Base-by-base conservation (phyloP, 1,140 invertebrate genomes). In the Cardiocondyla obscurior region DNA sequence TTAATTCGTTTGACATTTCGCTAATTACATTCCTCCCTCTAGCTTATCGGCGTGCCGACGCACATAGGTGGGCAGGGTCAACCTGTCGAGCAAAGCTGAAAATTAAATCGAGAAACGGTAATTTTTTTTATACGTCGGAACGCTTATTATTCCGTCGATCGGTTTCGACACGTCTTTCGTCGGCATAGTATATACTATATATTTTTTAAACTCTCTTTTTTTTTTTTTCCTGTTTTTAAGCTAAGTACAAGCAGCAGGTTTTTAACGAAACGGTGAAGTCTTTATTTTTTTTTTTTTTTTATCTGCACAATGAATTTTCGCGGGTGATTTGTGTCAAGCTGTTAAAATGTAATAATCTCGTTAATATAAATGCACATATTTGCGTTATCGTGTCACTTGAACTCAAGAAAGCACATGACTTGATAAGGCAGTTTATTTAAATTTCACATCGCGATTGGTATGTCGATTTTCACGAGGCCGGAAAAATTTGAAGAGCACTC, bases 341-440 rank as follows among this genome's bases (percentile, higher is more conserved):
- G 28, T 60, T 44, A 33, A 62, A 62, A 36, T 74, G 12, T 62
- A 16, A 39, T 10, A 28, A 74, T 39, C 3, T 46, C 12, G 25
- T 16, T n/a, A 33, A 46, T 28, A 64, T 33, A 76, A 62, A 33
- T 62, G 72, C 28, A 49, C 28, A 76, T 36, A 76, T 64, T 62
- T 76, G 16, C n/a, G 16, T 67, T 76, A 64, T 76, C 28, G 25
- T 12, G 12, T 44, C 39, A 44, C 36, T 14, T 33, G 28, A 74
- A 62, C 30, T 14, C 22, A n/a, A n/a, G n/a, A 7, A n/a, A 7
- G 12, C 3, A 7, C 12, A 46, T 0, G 25, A 39, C 51, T 39
- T 12, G 7, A 19, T 60, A 60, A 44, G 36, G 7, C n/a, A 44
- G 19, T 76, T 76, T 36, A 46, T 76, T n/a, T n/a, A 46, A 76